Percentiles rank a stretch among this genome's conserved stretches.
Evolutionary conservation across 2,797 vertebrate genomes (phyloP).

Genomic region (Manis pentadactyla): DNA sequence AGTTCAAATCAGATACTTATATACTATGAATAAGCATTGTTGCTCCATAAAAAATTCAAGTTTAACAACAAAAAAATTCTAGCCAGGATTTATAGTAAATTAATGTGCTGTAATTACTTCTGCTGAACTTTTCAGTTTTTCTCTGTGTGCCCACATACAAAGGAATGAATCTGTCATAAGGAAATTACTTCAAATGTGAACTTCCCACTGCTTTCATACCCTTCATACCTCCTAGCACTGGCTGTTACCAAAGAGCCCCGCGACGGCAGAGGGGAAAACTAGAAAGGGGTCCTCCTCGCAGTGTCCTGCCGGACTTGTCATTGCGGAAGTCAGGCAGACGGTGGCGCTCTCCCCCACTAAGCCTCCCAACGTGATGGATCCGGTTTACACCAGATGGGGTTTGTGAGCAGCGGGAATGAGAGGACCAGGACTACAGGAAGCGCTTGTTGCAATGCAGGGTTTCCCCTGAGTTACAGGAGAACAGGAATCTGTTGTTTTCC

Average conservation of each 20-base stretch:
- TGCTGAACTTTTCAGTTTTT: constrained; percentile 23
- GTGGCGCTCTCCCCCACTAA: constrained; percentile 76
- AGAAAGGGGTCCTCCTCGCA: background rate
- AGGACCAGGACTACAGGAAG: background rate
- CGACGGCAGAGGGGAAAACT: background rate
- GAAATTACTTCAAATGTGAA: background rate
- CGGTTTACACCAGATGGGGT: background rate
- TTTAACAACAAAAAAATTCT: constrained; percentile 23
- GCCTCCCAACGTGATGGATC: background rate
- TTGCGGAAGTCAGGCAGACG: constrained; percentile 74
- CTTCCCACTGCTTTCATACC: background rate
- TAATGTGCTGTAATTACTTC: constrained; percentile 57
- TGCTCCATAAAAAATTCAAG: constrained; percentile 51
- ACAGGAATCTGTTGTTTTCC: background rate
- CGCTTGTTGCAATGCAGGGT: background rate
- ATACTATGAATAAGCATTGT: constrained; percentile 59
- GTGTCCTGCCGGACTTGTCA: background rate
- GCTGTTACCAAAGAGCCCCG: background rate
- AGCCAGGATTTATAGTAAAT: constrained; percentile 28
- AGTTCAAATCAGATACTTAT: constrained; percentile 60
- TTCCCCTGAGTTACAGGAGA: background rate
- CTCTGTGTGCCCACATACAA: background rate
- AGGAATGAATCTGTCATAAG: background rate
- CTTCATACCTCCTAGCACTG: background rate
- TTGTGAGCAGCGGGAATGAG: background rate